Evolutionary conservation across 2,113 vertebrate species (phyloP).

Genomic region (Jaculus jaculus): DNA sequence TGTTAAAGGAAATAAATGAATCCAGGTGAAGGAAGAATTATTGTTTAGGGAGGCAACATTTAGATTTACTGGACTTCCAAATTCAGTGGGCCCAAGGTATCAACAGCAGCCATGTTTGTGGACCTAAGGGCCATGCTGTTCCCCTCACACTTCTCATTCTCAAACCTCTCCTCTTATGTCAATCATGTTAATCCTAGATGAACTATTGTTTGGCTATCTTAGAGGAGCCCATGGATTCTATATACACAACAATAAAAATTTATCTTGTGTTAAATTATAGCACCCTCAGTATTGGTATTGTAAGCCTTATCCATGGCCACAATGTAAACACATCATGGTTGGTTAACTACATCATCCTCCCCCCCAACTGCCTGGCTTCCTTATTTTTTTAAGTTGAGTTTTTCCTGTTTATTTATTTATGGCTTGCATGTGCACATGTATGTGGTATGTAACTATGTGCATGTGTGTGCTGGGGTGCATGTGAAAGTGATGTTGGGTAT

Average conservation of each 20-base stretch:
- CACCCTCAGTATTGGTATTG: background rate
- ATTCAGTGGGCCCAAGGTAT: background rate
- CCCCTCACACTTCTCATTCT: background rate
- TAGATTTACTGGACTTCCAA: conserved; percentile 39
- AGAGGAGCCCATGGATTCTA: background rate
- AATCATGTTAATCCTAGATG: background rate
- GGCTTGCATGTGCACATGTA: too few relatives aligned
- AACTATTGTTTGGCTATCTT: background rate
- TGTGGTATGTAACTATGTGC: too few relatives aligned
- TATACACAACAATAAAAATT: background rate
- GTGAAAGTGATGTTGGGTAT: too few relatives aligned
- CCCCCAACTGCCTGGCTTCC: background rate
- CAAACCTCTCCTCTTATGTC: background rate
- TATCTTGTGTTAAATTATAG: background rate
- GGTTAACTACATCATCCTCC: background rate
- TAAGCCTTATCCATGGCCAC: background rate
- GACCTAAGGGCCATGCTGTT: background rate
- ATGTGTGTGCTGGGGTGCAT: too few relatives aligned
- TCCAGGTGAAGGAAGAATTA: background rate
- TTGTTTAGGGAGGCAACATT: conserved; percentile 15
- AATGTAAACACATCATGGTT: accelerated
- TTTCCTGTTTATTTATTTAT: too few relatives aligned
- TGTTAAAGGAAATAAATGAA: background rate
- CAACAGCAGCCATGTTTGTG: background rate
- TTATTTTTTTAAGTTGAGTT: too few relatives aligned